Percentiles rank a stretch among this genome's conserved stretches.
phyloP scores from a whole-genome alignment of 2,113 vertebrate species.

The Caranx melampygus region DNA sequence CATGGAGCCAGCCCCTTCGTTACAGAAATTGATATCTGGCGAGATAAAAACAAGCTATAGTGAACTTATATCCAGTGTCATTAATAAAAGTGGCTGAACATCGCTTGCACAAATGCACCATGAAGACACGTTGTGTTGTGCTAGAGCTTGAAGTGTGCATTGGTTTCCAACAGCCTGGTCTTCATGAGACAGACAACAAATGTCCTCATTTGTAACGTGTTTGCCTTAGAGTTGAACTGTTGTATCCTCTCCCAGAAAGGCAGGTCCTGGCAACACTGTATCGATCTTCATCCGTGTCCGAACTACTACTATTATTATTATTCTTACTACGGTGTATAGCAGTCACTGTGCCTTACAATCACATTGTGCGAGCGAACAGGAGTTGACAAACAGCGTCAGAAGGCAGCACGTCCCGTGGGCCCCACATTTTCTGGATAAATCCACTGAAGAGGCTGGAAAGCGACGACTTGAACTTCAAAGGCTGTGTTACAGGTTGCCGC shows the following conservation, averaged over 20 bases:
- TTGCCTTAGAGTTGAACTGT: conserved; percentile 10
- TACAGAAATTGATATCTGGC: background rate
- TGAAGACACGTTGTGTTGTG: conserved; percentile 50
- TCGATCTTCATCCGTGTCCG: conserved; percentile 39
- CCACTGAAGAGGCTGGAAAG: conserved; percentile 37
- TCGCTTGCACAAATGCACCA: conserved; percentile 45
- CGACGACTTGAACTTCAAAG: conserved; percentile 70
- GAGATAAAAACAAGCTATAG: conserved; percentile 23
- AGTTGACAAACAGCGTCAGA: conserved; percentile 39
- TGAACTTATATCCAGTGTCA: conserved; percentile 73
- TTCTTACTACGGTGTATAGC: conserved; percentile 17
- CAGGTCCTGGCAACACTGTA: conserved; percentile 47
- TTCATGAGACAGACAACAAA: conserved; percentile 33
- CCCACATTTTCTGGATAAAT: conserved; percentile 55
- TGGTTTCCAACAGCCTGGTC: conserved; percentile 37
- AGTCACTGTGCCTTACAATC: conserved; percentile 30
- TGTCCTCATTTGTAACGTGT: conserved; percentile 53
- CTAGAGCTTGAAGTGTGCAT: conserved; percentile 45
- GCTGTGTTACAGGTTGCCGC: conserved; percentile 67
- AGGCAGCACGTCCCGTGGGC: conserved; percentile 29
- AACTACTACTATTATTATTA: background rate
- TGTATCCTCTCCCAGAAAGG: conserved; percentile 38
- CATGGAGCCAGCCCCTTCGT: conserved; percentile 20
- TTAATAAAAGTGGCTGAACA: conserved; percentile 48
- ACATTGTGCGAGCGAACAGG: conserved; percentile 24